Evolutionary conservation across 2,113 vertebrate species (phyloP).

Genomic region (Vimba vimba): DNA sequence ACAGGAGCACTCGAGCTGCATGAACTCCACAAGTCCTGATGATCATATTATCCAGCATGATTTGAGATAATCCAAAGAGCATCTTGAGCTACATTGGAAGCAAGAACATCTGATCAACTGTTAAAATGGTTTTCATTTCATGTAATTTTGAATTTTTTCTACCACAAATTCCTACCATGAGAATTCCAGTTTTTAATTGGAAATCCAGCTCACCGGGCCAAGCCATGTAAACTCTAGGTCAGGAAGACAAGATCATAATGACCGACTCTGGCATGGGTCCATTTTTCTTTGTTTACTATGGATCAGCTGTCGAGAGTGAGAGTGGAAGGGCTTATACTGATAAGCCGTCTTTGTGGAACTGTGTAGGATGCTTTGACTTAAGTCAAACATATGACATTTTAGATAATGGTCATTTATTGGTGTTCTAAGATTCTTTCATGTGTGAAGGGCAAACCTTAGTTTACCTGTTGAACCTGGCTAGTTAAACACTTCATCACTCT

Average conservation of each 20-base stretch:
- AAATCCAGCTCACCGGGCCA: slow-evolving; percentile 2
- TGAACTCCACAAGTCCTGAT: not conserved
- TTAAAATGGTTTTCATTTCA: not conserved
- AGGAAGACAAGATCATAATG: slow-evolving; percentile 17
- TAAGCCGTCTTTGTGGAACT: slow-evolving; percentile 8
- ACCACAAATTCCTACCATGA: slow-evolving; percentile 6
- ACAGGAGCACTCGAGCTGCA: not conserved
- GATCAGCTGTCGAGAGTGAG: not conserved
- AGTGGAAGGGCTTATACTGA: not conserved
- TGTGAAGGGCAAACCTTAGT: slow-evolving; percentile 1
- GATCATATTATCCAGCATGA: not conserved
- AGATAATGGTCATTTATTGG: slow-evolving; percentile 10
- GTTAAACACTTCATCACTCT: slow-evolving; percentile 24
- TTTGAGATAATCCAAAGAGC: not conserved
- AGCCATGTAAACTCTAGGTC: slow-evolving; percentile 36
- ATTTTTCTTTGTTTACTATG: slow-evolving; percentile 8
- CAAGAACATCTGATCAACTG: not conserved
- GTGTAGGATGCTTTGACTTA: not conserved
- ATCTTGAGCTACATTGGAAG: not conserved
- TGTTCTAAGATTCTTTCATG: slow-evolving; percentile 25
- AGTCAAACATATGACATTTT: slow-evolving; percentile 4
- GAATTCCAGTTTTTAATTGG: slow-evolving; percentile 22
- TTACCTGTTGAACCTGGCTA: slow-evolving; percentile 22
- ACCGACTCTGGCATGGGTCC: not conserved
- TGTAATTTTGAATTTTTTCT: too few relatives aligned